Evolutionary conservation across 2,113 vertebrate species (phyloP).

Genomic region (Hippopotamus amphibius): DNA sequence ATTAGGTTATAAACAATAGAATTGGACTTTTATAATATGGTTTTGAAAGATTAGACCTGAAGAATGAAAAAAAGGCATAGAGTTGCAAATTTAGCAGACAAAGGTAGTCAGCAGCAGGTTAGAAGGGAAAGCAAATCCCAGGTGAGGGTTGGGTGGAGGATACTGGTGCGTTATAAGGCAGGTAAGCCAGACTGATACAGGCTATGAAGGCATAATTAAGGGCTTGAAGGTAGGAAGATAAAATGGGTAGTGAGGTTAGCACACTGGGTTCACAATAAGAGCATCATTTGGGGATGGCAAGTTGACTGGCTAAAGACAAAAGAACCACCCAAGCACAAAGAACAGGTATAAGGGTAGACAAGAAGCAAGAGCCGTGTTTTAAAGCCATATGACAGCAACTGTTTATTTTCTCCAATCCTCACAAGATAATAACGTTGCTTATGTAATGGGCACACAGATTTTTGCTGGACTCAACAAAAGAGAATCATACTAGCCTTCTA

Average conservation of each 20-base stretch:
- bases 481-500: neutral
- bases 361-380: neutral
- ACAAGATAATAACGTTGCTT: neutral
- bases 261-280: neutral
- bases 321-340: neutral
- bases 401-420: neutral
- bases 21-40: slow-evolving; percentile 47
- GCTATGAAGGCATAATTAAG: neutral
- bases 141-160: neutral
- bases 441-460: neutral
- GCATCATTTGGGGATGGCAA: neutral
- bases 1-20: slow-evolving; percentile 68
- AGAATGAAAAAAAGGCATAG: neutral
- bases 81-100: neutral
- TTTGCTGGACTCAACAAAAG: slow-evolving; percentile 23
- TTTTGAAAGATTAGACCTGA: slow-evolving; percentile 53
- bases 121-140: neutral
- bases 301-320: neutral
- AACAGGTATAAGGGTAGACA: neutral
- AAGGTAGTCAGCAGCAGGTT: neutral
- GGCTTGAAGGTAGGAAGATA: neutral
- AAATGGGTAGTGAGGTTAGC: neutral
- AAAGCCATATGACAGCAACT: neutral
- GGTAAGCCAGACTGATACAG: neutral
- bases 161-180: neutral